Conservation (phyloP, 2,113 vertebrate genomes). For the Maccullochella peelii region DNA sequence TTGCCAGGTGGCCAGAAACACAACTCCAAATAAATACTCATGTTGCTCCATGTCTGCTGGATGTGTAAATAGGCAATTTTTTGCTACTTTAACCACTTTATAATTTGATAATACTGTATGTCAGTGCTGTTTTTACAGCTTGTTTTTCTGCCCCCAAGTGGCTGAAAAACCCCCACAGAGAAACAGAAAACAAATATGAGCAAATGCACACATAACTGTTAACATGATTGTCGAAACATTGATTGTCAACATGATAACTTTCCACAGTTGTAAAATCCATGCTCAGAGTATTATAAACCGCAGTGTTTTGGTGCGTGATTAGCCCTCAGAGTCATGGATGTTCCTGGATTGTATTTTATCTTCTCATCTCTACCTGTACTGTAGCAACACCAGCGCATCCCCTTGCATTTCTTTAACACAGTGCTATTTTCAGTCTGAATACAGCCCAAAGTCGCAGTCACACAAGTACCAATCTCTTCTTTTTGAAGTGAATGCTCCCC, state of each 20-base stretch:
- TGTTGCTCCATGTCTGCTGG: background rate
- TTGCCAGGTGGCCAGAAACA: background rate
- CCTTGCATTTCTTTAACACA: background rate
- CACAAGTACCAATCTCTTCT: background rate
- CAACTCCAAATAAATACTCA: background rate
- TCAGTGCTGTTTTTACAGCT: background rate
- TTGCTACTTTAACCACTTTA: background rate
- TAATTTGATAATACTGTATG: background rate
- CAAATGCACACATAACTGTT: background rate
- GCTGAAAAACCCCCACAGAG: background rate
- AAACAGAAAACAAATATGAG: too few species aligned
- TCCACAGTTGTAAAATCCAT: too few species aligned
- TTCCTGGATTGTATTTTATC: background rate
- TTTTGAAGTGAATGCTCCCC: background rate
- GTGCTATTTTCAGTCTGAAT: constrained; percentile 1
- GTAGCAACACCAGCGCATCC: background rate
- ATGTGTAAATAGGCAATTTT: background rate
- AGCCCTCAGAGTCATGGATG: background rate
- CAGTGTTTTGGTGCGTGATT: background rate
- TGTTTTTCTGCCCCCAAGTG: background rate
- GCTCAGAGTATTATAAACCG: background rate
- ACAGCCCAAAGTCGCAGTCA: background rate
- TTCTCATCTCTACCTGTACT: background rate
- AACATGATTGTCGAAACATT: background rate
- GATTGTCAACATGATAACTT: too few species aligned